Percentiles rank a stretch among this genome's conserved stretches.
These are phyloP conservation scores for Petrocephalus microphthalmus DNA, from an alignment of 2,113 vertebrate species.

Conservation along the genomic window DNA sequence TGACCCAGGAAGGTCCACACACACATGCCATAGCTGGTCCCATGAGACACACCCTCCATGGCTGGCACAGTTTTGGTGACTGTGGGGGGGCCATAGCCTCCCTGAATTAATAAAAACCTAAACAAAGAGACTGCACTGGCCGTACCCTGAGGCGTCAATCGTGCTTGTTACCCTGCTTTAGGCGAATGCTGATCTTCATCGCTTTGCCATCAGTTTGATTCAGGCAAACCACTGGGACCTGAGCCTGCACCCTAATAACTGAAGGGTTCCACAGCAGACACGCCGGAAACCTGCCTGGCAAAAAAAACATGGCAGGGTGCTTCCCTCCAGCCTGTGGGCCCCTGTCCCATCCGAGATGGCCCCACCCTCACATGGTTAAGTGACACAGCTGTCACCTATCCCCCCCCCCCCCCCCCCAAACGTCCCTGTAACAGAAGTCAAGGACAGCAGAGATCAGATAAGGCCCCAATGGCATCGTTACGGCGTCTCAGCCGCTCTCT, in stretches of 20 bases:
- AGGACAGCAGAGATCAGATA: slow-evolving; percentile 16
- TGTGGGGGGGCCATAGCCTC: background rate
- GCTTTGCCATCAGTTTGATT: background rate
- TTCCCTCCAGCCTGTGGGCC: background rate
- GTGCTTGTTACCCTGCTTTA: background rate
- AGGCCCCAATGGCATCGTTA: background rate
- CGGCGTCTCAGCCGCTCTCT: slow-evolving; percentile 14
- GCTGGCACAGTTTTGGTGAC: background rate
- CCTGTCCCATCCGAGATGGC: slow-evolving; percentile 5
- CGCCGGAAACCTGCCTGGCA: background rate
- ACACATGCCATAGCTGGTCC: background rate
- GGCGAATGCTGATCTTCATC: background rate
- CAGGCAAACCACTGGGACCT: background rate
- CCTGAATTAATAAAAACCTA: background rate
- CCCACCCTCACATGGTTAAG: slow-evolving; percentile 41
- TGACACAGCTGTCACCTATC: slow-evolving; percentile 31
- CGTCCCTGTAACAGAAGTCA: background rate
- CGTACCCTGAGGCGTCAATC: no score
- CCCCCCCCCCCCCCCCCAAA: background rate
- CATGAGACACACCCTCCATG: background rate
- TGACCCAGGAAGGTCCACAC: background rate
- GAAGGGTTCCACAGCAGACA: background rate
- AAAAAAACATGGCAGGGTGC: background rate
- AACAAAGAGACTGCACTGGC: background rate
- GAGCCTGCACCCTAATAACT: background rate